Evolutionary conservation across 1,140 invertebrate species (phyloP).

Genomic region (Phortica variegata): DNA sequence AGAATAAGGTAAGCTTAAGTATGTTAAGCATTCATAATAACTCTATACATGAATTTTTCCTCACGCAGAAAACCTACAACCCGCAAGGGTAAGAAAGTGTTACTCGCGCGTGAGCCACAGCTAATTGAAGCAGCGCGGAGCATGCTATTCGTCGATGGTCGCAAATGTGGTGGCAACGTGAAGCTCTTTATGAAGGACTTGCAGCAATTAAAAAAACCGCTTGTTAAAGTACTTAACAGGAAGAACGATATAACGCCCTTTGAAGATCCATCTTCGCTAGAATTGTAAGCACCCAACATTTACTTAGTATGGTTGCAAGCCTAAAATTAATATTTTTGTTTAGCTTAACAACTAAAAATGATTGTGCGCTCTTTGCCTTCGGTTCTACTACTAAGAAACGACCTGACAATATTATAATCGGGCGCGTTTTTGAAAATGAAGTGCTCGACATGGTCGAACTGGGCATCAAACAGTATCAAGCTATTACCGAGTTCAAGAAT

Average conservation of each 20-base stretch:
- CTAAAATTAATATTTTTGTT: constrained; percentile 10
- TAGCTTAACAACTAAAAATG: constrained; percentile 79
- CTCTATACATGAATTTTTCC: too few species aligned
- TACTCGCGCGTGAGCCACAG: constrained; percentile 82
- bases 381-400: constrained; percentile 92
- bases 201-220: constrained; percentile 83
- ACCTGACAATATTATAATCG: constrained; percentile 89
- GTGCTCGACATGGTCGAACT: constrained; percentile 97
- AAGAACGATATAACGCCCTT: constrained; percentile 87
- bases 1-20: constrained; percentile 36
- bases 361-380: constrained; percentile 87
- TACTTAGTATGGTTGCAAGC: constrained; percentile 1
- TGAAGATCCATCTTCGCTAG: constrained; percentile 78
- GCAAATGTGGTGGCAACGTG: constrained; percentile 76
- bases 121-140: constrained; percentile 86
- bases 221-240: constrained; percentile 72
- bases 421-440: constrained; percentile 85
- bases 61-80: constrained; percentile 79
- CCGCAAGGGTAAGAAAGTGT: constrained; percentile 79
- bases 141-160: constrained; percentile 82
- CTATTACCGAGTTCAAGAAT: constrained; percentile 76
- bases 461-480: constrained; percentile 80
- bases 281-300: constrained; percentile 61
- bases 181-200: constrained; percentile 84
- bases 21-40: background rate